A percentile compares a stretch with the other conserved stretches of the same genome.
phyloP scores from a whole-genome alignment of 1,140 invertebrate species.

The Heliconius melpomene region DNA sequence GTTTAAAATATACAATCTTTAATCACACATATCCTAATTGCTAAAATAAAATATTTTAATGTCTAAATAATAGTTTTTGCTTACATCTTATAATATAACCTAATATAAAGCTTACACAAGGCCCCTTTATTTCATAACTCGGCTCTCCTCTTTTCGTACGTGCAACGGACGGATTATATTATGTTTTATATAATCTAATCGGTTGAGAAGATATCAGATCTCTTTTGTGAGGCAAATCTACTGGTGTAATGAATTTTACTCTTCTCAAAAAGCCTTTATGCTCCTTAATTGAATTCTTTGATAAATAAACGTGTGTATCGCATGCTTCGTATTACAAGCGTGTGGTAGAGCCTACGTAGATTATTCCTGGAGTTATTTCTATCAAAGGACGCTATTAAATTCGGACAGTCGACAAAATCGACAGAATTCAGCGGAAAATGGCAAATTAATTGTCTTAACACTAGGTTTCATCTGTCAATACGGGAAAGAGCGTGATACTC shows the following conservation, averaged over 20 bases:
- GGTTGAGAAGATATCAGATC: slow-evolving; percentile 23
- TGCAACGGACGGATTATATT: slow-evolving; percentile 21
- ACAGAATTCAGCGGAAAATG: too few species aligned
- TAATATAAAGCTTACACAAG: neutral
- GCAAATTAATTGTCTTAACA: too few species aligned
- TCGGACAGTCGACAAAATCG: too few species aligned
- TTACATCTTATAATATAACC: neutral
- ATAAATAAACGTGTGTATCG: neutral
- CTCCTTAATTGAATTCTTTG: slow-evolving; percentile 37
- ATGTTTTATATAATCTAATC: slow-evolving; percentile 11
- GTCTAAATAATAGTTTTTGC: too few species aligned
- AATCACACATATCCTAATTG: too few species aligned
- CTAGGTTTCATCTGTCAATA: too few species aligned
- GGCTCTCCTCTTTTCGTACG: neutral
- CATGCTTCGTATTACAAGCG: neutral
- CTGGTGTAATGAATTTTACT: slow-evolving; percentile 33
- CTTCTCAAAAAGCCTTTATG: slow-evolving; percentile 35
- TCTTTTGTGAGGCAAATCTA: slow-evolving; percentile 19
- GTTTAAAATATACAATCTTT: too few species aligned
- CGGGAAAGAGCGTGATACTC: too few species aligned
- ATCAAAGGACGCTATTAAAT: too few species aligned
- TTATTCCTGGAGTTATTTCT: neutral
- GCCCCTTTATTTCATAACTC: neutral
- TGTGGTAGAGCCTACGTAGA: neutral
- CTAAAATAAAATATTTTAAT: too few species aligned